Evolutionary conservation across 2,797 vertebrate species (phyloP).

Genomic region (Merluccius polli): DNA sequence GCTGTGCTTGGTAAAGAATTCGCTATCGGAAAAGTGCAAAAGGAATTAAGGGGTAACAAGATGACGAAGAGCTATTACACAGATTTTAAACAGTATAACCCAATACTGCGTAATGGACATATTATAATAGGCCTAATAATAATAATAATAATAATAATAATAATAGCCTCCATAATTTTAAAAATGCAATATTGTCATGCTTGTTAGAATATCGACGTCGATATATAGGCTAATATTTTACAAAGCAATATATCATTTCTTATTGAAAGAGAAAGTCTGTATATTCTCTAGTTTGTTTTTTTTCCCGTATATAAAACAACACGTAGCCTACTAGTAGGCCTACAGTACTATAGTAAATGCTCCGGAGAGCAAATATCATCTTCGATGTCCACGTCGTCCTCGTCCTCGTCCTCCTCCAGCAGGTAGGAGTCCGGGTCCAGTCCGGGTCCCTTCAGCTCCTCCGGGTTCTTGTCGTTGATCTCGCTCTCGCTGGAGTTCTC

Average conservation of each 20-base stretch:
- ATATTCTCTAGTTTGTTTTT: slow-evolving; percentile 42
- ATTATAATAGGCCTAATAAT: slow-evolving; percentile 28
- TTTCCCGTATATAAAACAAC: background rate
- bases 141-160: slow-evolving; percentile 13
- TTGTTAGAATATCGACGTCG: slow-evolving; percentile 46
- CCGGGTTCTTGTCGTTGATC: slow-evolving; percentile 55
- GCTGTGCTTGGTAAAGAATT: background rate
- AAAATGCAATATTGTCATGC: slow-evolving; percentile 25
- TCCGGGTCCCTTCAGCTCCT: slow-evolving; percentile 56
- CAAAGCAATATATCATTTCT: slow-evolving; percentile 11
- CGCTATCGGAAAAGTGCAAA: slow-evolving; percentile 45
- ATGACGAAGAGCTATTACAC: background rate
- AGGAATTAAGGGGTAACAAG: background rate
- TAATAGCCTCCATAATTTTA: slow-evolving; percentile 6
- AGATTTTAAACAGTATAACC: background rate
- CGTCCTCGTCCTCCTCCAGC: slow-evolving; percentile 76
- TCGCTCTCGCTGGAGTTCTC: slow-evolving; percentile 79
- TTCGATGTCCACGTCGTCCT: slow-evolving; percentile 95
- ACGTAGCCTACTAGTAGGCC: slow-evolving; percentile 8
- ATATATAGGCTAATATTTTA: slow-evolving; percentile 8
- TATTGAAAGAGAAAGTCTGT: slow-evolving; percentile 19
- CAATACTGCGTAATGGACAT: background rate
- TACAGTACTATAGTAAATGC: slow-evolving; percentile 79
- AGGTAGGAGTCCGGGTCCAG: slow-evolving; percentile 74
- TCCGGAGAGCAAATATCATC: slow-evolving; percentile 81